A percentile compares a stretch with the other conserved stretches of the same genome.
These are phyloP conservation scores for Ammodytes dubius DNA, from an alignment of 2,113 vertebrate genomes.

Conservation along the genomic window DNA sequence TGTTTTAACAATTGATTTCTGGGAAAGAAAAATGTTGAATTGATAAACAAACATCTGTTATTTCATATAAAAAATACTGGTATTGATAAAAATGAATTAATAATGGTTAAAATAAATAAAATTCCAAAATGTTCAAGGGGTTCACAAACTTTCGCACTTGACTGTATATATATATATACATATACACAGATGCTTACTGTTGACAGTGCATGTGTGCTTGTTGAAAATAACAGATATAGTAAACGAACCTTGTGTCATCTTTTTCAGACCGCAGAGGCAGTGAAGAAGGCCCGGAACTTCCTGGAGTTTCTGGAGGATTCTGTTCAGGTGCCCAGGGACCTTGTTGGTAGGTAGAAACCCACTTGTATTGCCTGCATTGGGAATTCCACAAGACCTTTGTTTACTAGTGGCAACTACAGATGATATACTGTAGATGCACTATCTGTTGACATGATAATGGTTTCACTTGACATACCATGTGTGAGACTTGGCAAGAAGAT, in stretches of 20 bases:
- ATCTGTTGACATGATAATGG: not conserved
- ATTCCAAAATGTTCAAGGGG: no score
- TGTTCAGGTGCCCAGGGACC: conserved; percentile 90
- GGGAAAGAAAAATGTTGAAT: no score
- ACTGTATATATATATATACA: no score
- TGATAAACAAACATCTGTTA: no score
- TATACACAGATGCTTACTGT: not conserved
- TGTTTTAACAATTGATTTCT: no score
- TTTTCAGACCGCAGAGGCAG: conserved; percentile 88
- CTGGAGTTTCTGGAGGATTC: conserved; percentile 93
- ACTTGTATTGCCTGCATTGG: not conserved
- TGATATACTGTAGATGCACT: not conserved
- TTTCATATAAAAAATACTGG: no score
- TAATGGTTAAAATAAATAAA: no score
- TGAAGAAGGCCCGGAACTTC: conserved; percentile 89
- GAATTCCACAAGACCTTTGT: not conserved
- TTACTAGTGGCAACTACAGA: not conserved
- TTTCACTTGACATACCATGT: not conserved
- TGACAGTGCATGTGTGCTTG: not conserved
- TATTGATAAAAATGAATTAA: no score
- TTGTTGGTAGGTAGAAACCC: conserved; percentile 87
- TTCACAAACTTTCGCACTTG: no score
- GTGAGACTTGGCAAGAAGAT: not conserved
- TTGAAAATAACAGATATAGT: not conserved
- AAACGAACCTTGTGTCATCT: not conserved